Conservation (phyloP, 2,113 vertebrate genomes). For the Stomatorhinus ivindoensis region DNA sequence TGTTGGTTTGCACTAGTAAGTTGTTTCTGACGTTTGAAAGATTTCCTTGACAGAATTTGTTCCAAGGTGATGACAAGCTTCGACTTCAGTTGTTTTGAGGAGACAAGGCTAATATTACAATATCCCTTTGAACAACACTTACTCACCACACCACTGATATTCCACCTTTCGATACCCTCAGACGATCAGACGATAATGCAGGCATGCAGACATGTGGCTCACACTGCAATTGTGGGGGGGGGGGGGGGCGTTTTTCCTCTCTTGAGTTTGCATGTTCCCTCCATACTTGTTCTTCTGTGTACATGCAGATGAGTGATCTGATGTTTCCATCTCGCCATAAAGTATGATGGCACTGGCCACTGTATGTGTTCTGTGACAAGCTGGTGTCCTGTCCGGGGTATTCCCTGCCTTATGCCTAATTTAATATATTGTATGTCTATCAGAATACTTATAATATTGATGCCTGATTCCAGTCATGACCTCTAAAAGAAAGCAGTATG, state of each 20-base stretch:
- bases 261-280: background rate
- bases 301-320: background rate
- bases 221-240: background rate
- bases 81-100: background rate
- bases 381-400: background rate
- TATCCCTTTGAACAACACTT: background rate
- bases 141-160: background rate
- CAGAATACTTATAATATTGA: background rate
- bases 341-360: background rate
- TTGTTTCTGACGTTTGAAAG: background rate
- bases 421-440: background rate
- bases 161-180: background rate
- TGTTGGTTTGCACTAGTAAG: background rate
- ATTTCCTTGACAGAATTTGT: background rate
- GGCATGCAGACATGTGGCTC: background rate
- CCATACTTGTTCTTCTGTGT: background rate
- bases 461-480: background rate
- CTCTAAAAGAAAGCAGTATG: background rate
- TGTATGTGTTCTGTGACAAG: background rate
- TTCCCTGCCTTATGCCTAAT: background rate
- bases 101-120: background rate
- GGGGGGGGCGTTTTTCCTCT: background rate
- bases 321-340: background rate
- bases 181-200: background rate
- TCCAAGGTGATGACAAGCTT: background rate